phyloP scores from a whole-genome alignment of 1,140 invertebrate genomes.

The Neodiprion lecontei region DNA sequence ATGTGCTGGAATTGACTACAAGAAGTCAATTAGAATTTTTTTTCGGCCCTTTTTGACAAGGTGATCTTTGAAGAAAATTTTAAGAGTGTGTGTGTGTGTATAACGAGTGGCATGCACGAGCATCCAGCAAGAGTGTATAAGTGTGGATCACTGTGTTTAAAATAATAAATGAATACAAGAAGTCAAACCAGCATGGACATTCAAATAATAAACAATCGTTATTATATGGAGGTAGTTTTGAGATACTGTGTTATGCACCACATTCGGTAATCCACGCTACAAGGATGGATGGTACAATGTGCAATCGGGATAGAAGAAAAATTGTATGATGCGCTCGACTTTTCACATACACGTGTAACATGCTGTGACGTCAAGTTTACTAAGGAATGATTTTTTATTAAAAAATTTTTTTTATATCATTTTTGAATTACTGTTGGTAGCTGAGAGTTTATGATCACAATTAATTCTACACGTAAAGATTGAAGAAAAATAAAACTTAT shows the following conservation, averaged over 20 bases:
- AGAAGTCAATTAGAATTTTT: not conserved
- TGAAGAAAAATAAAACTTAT: not conserved
- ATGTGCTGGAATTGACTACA: too few relatives aligned
- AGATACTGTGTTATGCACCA: not conserved
- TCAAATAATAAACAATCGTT: not conserved
- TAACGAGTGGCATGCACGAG: not conserved
- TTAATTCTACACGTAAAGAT: not conserved
- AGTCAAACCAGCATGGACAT: slow-evolving; percentile 44
- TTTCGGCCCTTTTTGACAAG: not conserved
- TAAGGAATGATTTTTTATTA: not conserved
- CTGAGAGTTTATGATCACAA: not conserved
- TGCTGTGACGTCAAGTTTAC: not conserved
- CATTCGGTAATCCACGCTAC: not conserved
- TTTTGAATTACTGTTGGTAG: not conserved
- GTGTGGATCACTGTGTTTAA: not conserved
- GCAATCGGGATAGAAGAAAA: too few relatives aligned
- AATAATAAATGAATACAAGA: slow-evolving; percentile 28
- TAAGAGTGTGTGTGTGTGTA: slow-evolving; percentile 1
- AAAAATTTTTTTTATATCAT: not conserved
- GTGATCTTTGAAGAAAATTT: not conserved
- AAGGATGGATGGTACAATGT: not conserved
- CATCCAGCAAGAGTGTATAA: slow-evolving; percentile 1
- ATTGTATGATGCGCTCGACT: not conserved
- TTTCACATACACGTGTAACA: not conserved
- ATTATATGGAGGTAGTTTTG: not conserved